phyloP scores from a whole-genome alignment of 2,113 vertebrate genomes.

The Lichenostomus cassidix region DNA sequence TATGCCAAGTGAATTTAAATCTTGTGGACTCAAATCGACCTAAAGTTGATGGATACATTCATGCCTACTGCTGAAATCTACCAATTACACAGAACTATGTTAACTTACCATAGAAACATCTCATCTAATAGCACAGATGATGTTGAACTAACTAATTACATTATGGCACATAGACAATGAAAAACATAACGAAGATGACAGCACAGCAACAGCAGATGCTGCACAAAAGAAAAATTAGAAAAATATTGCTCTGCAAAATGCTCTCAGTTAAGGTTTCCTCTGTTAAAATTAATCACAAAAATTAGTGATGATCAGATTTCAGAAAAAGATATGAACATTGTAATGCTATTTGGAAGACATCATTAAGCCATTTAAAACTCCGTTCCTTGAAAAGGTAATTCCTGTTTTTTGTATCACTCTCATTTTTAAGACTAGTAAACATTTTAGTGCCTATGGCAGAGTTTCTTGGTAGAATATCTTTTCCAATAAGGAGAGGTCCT shows the following conservation, averaged over 20 bases:
- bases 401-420: neutral
- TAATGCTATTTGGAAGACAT: neutral
- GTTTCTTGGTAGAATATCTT: conserved; percentile 33
- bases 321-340: conserved; percentile 15
- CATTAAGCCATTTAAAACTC: conserved; percentile 34
- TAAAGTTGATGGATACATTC: conserved; percentile 68
- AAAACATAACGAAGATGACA: conserved; percentile 71
- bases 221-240: conserved; percentile 69
- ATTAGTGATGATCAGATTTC: conserved; percentile 53
- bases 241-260: conserved; percentile 64
- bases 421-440: conserved; percentile 52
- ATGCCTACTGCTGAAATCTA: conserved; percentile 66
- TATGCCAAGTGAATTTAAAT: conserved; percentile 67
- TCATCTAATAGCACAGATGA: conserved; percentile 71
- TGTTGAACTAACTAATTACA: conserved; percentile 72
- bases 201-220: conserved; percentile 71
- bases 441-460: conserved; percentile 45
- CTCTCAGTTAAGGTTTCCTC: conserved; percentile 52
- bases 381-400: conserved; percentile 37
- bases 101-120: conserved; percentile 72
- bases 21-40: conserved; percentile 63
- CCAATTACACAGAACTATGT: conserved; percentile 63
- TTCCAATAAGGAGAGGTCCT: conserved; percentile 22
- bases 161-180: conserved; percentile 72
- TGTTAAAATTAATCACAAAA: conserved; percentile 67